phyloP scores from a whole-genome alignment of 1,140 invertebrate genomes.

The Drosophila simulans region DNA sequence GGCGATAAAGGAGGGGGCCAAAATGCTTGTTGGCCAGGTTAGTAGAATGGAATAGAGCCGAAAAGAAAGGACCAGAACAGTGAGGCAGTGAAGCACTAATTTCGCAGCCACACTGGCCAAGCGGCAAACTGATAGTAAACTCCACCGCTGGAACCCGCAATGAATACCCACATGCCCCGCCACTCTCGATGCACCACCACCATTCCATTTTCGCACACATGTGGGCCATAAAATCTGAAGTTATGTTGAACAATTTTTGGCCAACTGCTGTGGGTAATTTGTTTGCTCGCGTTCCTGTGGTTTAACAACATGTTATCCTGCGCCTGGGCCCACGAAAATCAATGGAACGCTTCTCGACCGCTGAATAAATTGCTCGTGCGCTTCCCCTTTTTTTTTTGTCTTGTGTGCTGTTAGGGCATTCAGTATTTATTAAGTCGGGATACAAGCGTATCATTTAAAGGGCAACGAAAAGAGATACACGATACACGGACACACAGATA shows the following conservation, averaged over 20 bases:
- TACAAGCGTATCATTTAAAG: constrained; percentile 19
- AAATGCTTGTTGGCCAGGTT: constrained; percentile 36
- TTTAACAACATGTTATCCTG: constrained; percentile 57
- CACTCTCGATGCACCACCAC: constrained; percentile 7
- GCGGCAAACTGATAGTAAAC: constrained; percentile 71
- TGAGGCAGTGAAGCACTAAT: constrained; percentile 60
- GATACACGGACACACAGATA: constrained; percentile 4
- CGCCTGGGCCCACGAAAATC: constrained; percentile 53
- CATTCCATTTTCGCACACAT: constrained; percentile 54
- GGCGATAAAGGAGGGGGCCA: neutral
- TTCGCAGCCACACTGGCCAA: constrained; percentile 45
- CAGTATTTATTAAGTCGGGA: constrained; percentile 51
- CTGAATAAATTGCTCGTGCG: constrained; percentile 45
- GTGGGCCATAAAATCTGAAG: constrained; percentile 79
- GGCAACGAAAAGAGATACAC: too few species aligned
- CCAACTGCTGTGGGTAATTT: constrained; percentile 65
- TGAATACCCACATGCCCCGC: constrained; percentile 23
- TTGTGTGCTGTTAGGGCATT: neutral
- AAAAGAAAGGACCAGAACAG: neutral
- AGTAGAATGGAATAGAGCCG: neutral
- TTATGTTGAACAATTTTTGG: constrained; percentile 79
- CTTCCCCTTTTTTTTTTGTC: neutral
- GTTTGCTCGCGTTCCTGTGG: constrained; percentile 53
- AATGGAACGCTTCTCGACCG: constrained; percentile 47
- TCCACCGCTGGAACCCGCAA: constrained; percentile 22